Evolutionary conservation across 2,113 vertebrate species (phyloP), one percentile per base, ranked within the genome.

Genomic region (Heptranchias perlo): DNA sequence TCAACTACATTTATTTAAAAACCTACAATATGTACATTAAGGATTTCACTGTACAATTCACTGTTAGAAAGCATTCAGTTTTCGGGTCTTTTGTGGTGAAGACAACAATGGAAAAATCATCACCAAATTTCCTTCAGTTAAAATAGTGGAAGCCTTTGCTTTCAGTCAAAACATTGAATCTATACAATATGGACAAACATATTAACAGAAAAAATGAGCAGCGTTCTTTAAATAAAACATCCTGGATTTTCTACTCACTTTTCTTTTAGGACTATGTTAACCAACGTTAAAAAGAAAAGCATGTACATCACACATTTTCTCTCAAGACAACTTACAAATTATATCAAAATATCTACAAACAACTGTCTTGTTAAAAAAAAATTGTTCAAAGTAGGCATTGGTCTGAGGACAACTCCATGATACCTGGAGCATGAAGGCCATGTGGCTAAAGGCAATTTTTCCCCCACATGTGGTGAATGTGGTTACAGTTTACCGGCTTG

Each of bases 381-480:
- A 94, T 47, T 65, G 62, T 94, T 67, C 62, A 65, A 92, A 69
- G 44, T 73, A 95, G 64, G 94, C 94, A 95, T 95, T 73, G 94
- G 44, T 95, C 94, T 95, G 94, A 61, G 47, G n/a, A 96, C n/a
- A 61, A 93, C 93, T 94, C 89, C 96, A 96, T 62, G 54, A n/a
- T 2, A 95, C 28, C 49, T 94, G 93, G 65, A 94, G 93, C 49
- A 84, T 78, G 67, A 96, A 96, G 96, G 96, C 96, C 92, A 44
- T 58, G 67, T 94, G 96, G 91, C 89, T 94, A 76, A 96, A 96
- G 96, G 96, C 96, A 96, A 76, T 84, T 62, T 49, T 52, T 93
- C 25, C 86, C 82, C 96, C 96, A 91, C 96, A 95, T 73, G 61
- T 25, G 61, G 58, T 47, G 78, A 62, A 84, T 52, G 61, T 89